Base-by-base conservation (phyloP, 2,797 vertebrate species). In the Enteromius radiatus region DNA sequence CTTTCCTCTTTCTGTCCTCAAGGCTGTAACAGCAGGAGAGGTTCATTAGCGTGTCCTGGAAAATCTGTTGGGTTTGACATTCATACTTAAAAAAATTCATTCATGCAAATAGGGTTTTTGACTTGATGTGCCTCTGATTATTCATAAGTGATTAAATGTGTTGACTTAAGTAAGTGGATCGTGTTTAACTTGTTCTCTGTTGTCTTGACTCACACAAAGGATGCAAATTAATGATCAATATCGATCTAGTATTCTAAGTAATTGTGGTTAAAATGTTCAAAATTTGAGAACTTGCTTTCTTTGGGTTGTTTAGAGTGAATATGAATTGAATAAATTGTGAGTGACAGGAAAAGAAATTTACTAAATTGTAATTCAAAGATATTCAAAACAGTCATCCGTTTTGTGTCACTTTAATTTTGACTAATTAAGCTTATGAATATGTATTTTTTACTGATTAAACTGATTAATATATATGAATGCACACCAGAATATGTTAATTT, bases 1-100 rank as follows among this genome's bases (percentile, higher is more conserved):
- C 41, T 63, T 61, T 11, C 56, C 47, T 52, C 52, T 64, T 28
- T 78, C 28, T 56, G 15, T 52, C 81, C 21, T 52, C 63, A 56
- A 68, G 49, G 65, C 65, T 49, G 19, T 45, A 76, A 56, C n/a
- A 68, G 64, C 74, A 76, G 36, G 9, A 65, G 21, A 26, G 14
- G 21, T 81, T 73, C 9, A 63, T 61, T 36, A 36, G 23, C 15
- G 4, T 63, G 28, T 47, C 15, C 26, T 41, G 36, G 47, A 36
- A 73, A 81, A 61, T 73, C 41, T 63, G 54, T 49, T 68, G 64
- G 31, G 61, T 36, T 36, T 78, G 26, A 41, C 36, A 59, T 70
- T 70, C 52, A 70, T 70, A 36, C 77, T 59, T 69, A 15, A 70
- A 59, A 19, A 28, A 43, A 70, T n/a, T 12, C 0, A 80, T 56